These are phyloP conservation scores for Lepidotrigona ventralis DNA, from an alignment of 1,140 invertebrate species.

Conservation along the genomic window DNA sequence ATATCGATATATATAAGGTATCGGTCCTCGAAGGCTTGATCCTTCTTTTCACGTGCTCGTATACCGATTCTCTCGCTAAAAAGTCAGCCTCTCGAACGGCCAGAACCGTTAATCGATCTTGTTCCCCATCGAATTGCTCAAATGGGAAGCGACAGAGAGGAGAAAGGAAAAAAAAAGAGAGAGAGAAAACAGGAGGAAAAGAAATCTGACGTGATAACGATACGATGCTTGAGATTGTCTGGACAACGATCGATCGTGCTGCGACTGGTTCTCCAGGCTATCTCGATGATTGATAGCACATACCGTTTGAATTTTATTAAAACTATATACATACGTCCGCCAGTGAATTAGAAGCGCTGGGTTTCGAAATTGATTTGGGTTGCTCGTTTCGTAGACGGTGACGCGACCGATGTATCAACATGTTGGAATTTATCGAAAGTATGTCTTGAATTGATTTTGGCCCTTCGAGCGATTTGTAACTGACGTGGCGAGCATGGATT, in stretches of 20 bases:
- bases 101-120: slow-evolving; percentile 14
- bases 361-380: neutral
- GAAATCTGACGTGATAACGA: neutral
- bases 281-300: slow-evolving; percentile 21
- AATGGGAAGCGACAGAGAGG: too few relatives aligned
- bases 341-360: neutral
- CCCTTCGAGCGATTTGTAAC: neutral
- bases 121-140: neutral
- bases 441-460: neutral
- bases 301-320: neutral
- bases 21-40: slow-evolving; percentile 9
- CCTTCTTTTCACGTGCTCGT: neutral
- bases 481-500: neutral
- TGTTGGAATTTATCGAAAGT: neutral
- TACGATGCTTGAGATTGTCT: neutral
- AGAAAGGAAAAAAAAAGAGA: neutral
- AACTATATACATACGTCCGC: too few relatives aligned
- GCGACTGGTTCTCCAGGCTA: slow-evolving; percentile 3
- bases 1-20: slow-evolving; percentile 4
- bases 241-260: slow-evolving; percentile 22
- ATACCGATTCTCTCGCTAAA: neutral
- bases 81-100: neutral
- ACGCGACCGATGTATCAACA: neutral
- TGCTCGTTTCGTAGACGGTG: neutral
- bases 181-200: neutral